Conservation (phyloP, 2,888 invertebrate genomes). For the Spisula solida region DNA sequence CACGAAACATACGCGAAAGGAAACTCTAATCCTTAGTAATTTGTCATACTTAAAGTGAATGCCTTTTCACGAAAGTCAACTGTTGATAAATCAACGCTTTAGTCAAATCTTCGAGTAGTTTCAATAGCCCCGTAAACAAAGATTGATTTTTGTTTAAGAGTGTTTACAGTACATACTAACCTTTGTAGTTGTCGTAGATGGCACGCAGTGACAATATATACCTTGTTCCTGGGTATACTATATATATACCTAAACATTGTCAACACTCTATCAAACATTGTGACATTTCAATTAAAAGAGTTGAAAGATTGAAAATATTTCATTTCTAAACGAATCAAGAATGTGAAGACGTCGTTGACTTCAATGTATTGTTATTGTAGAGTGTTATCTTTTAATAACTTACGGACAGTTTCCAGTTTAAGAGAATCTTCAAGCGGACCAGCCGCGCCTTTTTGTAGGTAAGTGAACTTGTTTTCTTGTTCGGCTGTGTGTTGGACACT, state of each 20-base stretch:
- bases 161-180: not conserved
- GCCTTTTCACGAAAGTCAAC: not conserved
- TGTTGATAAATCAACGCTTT: not conserved
- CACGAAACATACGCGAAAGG: not conserved
- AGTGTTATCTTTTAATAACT: slow-evolving; percentile 19
- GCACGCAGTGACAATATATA: not conserved
- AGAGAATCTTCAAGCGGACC: not conserved
- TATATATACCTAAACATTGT: not conserved
- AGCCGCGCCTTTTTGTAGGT: not conserved
- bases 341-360: slow-evolving; percentile 33
- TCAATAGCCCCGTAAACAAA: slow-evolving; percentile 32
- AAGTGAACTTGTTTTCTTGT: not conserved
- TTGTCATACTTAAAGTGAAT: not conserved
- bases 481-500: too few relatives aligned
- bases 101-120: not conserved
- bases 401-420: not conserved
- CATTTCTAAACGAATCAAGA: slow-evolving; percentile 34
- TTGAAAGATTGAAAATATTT: slow-evolving; percentile 19
- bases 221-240: not conserved
- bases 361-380: not conserved
- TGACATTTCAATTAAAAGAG: not conserved
- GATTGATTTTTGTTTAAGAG: slow-evolving; percentile 34
- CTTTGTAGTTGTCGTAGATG: slow-evolving; percentile 20
- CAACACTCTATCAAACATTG: not conserved
- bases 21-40: not conserved